phyloP scores from a whole-genome alignment of 2,888 invertebrate species.

The Auanema sp. region DNA sequence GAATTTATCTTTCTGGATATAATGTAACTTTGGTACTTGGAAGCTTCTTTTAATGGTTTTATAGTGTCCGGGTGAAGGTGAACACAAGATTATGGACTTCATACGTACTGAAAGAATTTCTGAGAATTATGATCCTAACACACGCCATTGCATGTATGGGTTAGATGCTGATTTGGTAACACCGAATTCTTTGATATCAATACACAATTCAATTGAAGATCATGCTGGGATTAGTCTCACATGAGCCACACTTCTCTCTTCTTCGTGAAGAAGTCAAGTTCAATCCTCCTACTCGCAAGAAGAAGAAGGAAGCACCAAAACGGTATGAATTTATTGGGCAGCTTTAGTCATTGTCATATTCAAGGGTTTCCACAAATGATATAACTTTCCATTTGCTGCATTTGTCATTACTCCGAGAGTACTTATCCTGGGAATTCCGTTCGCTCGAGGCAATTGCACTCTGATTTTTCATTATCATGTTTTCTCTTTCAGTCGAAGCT shows the following conservation, averaged over 20 bases:
- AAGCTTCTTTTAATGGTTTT: constrained; percentile 26
- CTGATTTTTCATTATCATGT: too few relatives aligned
- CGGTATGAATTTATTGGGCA: neutral
- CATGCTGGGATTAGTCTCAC: constrained; percentile 90
- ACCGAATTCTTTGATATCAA: neutral
- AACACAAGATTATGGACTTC: constrained; percentile 98
- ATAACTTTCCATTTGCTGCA: constrained; percentile 90
- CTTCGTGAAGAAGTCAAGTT: constrained; percentile 83
- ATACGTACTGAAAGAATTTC: constrained; percentile 81
- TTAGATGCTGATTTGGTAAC: constrained; percentile 85
- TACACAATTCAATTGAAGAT: constrained; percentile 68
- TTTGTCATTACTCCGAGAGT: constrained; percentile 86
- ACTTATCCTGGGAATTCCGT: constrained; percentile 84
- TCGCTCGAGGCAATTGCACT: neutral
- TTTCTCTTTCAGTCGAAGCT: constrained; percentile 65
- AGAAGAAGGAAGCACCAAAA: constrained; percentile 6
- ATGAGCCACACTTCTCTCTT: constrained; percentile 91
- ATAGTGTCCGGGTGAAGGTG: constrained; percentile 88
- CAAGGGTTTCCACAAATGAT: constrained; percentile 67
- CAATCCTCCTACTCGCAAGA: constrained; percentile 27
- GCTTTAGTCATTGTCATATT: neutral
- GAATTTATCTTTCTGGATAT: constrained; percentile 86
- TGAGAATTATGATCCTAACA: constrained; percentile 83
- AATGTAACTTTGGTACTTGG: constrained; percentile 72
- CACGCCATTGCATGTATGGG: constrained; percentile 92